Base-by-base conservation (phyloP, 64 coral and sea anemone genomes). In the Acropora tenuis region DNA sequence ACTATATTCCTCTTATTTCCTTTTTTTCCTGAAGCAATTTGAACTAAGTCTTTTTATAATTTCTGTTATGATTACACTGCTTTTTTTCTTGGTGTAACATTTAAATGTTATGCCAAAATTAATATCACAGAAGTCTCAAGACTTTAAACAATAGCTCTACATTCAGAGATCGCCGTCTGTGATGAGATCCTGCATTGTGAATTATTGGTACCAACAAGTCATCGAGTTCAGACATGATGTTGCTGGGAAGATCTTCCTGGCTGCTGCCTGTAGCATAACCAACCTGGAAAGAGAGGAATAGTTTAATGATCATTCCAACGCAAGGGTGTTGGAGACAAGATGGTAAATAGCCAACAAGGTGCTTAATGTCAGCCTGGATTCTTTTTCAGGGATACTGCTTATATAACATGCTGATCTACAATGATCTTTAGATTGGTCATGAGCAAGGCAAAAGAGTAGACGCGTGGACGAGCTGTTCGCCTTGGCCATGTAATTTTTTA, bases 111-210 rank as follows among this genome's bases (percentile, higher is more conserved):
- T 6, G 18, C 50, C 17, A 8, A 67, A 55, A 1, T 41, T 47
- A 53, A 13, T 41, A 7, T 86, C 94, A 98, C 12, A 96, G 74
- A 45, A 99, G 84, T 57, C 90, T 78, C 16, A 95, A 88, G 15
- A 99, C 53, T 68, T 86, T 96, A 44, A 99, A 91, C 48, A 99
- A 79, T 60, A 99, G 67, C 69, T 99, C 97, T 20, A 96, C 88
- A 15, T 78, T 93, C 1, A 95, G 69, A 9, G 94, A 78, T 16
- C 74, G 78, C 4, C 88, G 44, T 57, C 89, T 93, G 43, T 93
- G 92, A 1, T 78, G 86, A 72, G 80, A 89, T 4, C 85, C 97
- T 16, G 97, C 97, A 44, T 85, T 65, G n/a, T 99, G 89, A 53
- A 99, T 93, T 1, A 94, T 84, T 1, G 97, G 97, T 6, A 99